These are phyloP conservation scores for Neolamprologus variostigma DNA, from an alignment of 2,113 vertebrate species.

Conservation along the genomic window DNA sequence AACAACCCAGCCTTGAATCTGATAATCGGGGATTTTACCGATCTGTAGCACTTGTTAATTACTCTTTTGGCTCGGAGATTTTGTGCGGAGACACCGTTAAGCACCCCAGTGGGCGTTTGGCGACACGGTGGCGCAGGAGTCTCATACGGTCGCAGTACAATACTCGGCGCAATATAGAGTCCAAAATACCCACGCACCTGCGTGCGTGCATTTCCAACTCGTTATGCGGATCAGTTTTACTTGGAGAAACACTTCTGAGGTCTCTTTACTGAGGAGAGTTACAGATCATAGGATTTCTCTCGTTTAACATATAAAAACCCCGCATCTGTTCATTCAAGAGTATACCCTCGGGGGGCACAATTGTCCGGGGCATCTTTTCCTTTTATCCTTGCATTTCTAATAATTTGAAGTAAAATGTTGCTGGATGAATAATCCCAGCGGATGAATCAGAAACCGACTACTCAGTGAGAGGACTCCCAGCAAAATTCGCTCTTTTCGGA, in stretches of 20 bases:
- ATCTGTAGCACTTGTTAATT: background rate
- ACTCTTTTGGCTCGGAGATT: background rate
- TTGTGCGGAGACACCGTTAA: conserved; percentile 37
- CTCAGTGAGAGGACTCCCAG: background rate
- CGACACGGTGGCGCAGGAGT: conserved; percentile 52
- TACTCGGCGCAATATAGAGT: background rate
- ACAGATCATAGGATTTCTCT: background rate
- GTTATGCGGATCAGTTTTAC: background rate
- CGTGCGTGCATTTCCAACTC: background rate
- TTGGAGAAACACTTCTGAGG: background rate
- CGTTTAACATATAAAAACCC: background rate
- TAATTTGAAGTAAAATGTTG: background rate
- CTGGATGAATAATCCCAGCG: background rate
- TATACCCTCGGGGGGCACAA: background rate
- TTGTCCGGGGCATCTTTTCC: background rate
- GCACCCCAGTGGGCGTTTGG: conserved; percentile 62
- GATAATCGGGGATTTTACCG: background rate
- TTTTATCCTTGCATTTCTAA: background rate
- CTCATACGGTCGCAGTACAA: background rate
- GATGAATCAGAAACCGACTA: background rate
- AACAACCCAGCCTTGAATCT: background rate
- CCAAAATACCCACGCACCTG: background rate
- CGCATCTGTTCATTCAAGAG: conserved; percentile 9
- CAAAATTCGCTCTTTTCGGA: background rate
- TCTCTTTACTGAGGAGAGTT: background rate